A percentile compares a stretch with the other conserved stretches of the same genome.
Evolutionary conservation across 2,888 invertebrate species (phyloP).

Genomic region (Eumerus sabulonum): DNA sequence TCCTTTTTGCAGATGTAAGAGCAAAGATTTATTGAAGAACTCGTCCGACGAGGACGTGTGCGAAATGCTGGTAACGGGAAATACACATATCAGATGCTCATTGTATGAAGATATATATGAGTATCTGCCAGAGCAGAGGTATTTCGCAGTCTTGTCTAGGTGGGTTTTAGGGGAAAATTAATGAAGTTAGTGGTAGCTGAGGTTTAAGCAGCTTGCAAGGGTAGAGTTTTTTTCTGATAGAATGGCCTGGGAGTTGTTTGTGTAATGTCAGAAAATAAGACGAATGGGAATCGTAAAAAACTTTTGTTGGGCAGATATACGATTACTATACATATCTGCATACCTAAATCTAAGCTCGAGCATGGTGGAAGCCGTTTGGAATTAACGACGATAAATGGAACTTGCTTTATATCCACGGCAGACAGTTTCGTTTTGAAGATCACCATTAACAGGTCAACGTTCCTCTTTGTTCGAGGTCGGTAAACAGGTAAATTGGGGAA

Average conservation of each 20-base stretch:
- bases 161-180: constrained; percentile 50
- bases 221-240: constrained; percentile 2
- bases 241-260: constrained; percentile 3
- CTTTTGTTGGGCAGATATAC: too few species aligned
- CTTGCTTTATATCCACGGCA: too few species aligned
- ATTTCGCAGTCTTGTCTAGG: constrained; percentile 26
- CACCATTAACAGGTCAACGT: too few species aligned
- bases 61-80: constrained; percentile 2
- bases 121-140: constrained; percentile 15
- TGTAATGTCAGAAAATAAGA: constrained; percentile 10
- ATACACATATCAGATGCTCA: constrained; percentile 19
- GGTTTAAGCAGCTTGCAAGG: constrained; percentile 1
- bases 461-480: too few species aligned
- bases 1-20: constrained; percentile 38
- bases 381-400: too few species aligned
- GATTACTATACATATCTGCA: too few species aligned
- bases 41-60: constrained; percentile 13
- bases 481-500: too few species aligned
- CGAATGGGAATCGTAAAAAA: not conserved
- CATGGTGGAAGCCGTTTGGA: too few species aligned
- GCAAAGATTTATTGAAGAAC: constrained; percentile 56
- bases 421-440: too few species aligned
- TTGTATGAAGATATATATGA: not conserved
- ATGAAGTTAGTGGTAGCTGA: constrained; percentile 39
- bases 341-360: too few species aligned